Evolutionary conservation across 2,797 vertebrate species (phyloP).

Genomic region (Parauchenoglanis punctatus): DNA sequence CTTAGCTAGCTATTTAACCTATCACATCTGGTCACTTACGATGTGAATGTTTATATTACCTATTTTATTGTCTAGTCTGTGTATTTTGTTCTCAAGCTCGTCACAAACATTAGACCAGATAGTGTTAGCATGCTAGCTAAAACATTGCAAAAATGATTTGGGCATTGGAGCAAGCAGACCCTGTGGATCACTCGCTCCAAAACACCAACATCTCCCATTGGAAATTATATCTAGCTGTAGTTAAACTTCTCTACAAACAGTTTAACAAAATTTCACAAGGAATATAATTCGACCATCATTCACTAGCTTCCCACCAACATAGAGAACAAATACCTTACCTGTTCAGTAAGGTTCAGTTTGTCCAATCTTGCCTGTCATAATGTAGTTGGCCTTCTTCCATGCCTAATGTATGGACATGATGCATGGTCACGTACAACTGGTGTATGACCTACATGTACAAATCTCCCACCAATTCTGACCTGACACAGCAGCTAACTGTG

Average conservation of each 20-base stretch:
- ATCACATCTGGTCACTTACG: not conserved
- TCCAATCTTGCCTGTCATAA: not conserved
- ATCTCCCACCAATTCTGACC: not conserved
- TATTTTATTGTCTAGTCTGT: not conserved
- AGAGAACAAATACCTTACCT: not conserved
- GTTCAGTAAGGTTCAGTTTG: not conserved
- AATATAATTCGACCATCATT: not conserved
- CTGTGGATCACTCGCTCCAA: not conserved
- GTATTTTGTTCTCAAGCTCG: not conserved
- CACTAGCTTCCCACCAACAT: not conserved
- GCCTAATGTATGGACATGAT: not conserved
- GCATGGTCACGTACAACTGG: not conserved
- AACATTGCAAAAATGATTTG: not conserved
- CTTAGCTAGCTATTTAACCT: not conserved
- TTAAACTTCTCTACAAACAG: not conserved
- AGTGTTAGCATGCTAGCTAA: not conserved
- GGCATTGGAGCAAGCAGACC: not conserved
- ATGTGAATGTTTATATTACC: not conserved
- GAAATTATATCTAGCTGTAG: not conserved
- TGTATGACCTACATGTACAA: not conserved
- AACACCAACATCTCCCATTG: not conserved
- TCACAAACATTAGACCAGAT: not conserved
- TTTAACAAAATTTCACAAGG: not conserved
- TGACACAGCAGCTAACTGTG: not conserved
- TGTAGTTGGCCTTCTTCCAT: not conserved